phyloP scores from a whole-genome alignment of 2,113 vertebrate species.

The Eubucco bourcierii region DNA sequence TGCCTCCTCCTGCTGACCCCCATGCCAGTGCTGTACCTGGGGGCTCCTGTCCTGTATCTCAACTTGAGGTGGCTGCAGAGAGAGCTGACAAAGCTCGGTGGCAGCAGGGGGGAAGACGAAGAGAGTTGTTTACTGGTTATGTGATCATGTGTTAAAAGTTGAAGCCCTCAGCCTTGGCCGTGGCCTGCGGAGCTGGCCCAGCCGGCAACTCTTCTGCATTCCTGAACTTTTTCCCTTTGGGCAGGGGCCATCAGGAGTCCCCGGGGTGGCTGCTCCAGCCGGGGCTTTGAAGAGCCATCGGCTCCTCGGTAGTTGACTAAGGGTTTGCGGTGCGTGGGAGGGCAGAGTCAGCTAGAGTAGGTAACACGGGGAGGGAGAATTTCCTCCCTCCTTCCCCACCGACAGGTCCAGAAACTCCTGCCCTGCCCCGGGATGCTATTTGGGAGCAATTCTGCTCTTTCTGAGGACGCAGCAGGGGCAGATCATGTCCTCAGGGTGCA shows the following conservation, averaged over 20 bases:
- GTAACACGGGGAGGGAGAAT: fast-evolving
- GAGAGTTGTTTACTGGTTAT: not conserved
- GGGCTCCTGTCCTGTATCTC: not conserved
- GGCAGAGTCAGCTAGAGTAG: fast-evolving
- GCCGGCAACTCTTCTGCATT: not conserved
- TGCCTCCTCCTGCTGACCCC: not conserved
- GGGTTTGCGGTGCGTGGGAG: not conserved
- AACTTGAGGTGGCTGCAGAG: not conserved
- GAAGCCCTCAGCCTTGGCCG: not conserved
- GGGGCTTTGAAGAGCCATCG: not conserved
- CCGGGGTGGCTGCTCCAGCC: not conserved
- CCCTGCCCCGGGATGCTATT: not conserved
- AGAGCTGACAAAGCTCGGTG: not conserved
- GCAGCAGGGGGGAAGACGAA: not conserved
- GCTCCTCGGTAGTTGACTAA: not conserved
- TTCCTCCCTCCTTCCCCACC: not conserved
- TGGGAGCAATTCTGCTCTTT: not conserved
- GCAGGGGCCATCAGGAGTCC: not conserved
- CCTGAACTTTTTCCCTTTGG: slow-evolving; percentile 14
- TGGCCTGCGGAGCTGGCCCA: not conserved
- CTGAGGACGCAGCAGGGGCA: fast-evolving
- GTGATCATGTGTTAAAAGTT: not conserved
- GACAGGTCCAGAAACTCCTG: not conserved
- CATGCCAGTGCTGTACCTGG: not conserved
- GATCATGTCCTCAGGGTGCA: fast-evolving